Conservation (phyloP, 2,888 invertebrate genomes). For the Lapara coniferarum region DNA sequence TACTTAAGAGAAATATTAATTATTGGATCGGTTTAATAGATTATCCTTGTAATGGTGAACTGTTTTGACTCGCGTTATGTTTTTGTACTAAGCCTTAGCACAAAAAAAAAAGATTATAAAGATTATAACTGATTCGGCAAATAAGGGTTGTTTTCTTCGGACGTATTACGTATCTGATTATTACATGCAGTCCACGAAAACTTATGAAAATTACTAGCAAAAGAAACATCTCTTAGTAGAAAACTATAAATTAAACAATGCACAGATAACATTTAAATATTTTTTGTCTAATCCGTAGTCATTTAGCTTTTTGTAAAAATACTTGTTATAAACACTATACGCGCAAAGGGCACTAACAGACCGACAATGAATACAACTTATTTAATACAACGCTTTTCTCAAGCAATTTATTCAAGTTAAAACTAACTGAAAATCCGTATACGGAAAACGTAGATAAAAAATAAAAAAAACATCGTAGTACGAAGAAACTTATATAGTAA, state of each 20-base stretch:
- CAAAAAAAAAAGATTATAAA: background rate
- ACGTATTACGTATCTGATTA: background rate
- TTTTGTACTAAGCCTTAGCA: background rate
- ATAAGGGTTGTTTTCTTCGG: background rate
- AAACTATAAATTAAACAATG: too few relatives aligned
- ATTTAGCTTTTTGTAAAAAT: too few relatives aligned
- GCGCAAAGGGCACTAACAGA: too few relatives aligned
- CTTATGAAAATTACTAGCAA: background rate
- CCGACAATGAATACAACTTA: background rate
- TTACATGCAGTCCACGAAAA: background rate
- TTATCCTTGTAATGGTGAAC: slow-evolving; percentile 25
- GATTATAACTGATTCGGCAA: background rate
- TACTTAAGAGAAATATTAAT: slow-evolving; percentile 19
- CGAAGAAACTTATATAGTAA: background rate
- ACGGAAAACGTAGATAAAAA: slow-evolving; percentile 2
- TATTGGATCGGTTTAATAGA: slow-evolving; percentile 12
- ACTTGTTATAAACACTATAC: too few relatives aligned
- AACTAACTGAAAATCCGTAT: background rate
- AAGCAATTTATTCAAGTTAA: background rate
- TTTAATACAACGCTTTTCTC: background rate
- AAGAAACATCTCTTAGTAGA: background rate
- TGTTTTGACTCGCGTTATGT: background rate
- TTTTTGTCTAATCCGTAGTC: too few relatives aligned
- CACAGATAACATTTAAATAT: too few relatives aligned
- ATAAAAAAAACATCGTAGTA: background rate